Evolutionary conservation across 2,113 vertebrate genomes (phyloP), one percentile per base, ranked within the genome.

Genomic region (Prunella himalayana): DNA sequence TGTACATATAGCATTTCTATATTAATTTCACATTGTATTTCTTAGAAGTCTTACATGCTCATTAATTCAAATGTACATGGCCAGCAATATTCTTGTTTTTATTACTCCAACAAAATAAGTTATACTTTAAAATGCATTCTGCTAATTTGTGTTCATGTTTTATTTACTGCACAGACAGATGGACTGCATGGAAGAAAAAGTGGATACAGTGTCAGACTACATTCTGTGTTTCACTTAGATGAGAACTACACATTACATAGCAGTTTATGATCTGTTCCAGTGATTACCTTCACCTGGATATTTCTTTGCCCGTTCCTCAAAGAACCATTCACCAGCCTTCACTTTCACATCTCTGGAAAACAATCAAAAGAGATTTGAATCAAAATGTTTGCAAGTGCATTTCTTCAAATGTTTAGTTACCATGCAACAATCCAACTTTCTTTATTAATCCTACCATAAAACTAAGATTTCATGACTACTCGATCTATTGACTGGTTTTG

Each of bases 271-370:
- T n/a, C 66, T 82, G 28, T 64, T 59, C 69, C 63, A 88, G 35
- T 11, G 7, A 57, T 95, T 98, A 99, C 98, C 98, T 98, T 97
- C 98, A 39, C 70, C 49, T 28, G 99, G 98, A 91, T 99, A 99
- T 95, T 99, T 99, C 97, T 98, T 99, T 35, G 97, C 98, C 96
- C 98, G 98, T 90, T 99, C 98, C 81, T 99, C 98, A 69, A 99
- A 96, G 96, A 99, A 99, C 99, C 99, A 99, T 24, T 99, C 98
- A 60, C 99, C 99, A 72, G 99, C 98, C 91, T 98, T 98, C 94
- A 99, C 95, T 97, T 99, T 99, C 82, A 99, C 84, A 19, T 99
- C 98, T 96, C 99, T 99, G 98, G 35, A 96, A 98, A 93, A 65
- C 42, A 97, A 95, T 30, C 35, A 92, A 69, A 85, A 85, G n/a